phyloP scores from a whole-genome alignment of 2,888 invertebrate genomes.

The Dasysyrphus albostriatus region DNA sequence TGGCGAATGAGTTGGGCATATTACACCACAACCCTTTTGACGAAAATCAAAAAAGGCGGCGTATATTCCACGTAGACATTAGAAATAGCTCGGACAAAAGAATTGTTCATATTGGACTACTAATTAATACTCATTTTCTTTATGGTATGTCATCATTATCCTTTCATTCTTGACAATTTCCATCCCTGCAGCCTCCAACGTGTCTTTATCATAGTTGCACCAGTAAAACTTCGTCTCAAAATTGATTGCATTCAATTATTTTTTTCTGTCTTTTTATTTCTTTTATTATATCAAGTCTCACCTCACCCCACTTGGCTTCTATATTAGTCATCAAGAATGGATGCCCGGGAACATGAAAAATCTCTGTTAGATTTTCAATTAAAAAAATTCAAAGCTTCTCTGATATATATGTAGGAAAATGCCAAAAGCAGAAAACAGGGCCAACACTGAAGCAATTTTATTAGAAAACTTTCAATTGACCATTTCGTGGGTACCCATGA shows the following conservation, averaged over 20 bases:
- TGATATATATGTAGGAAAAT: background rate
- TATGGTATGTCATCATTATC: too few relatives aligned
- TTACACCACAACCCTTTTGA: too few relatives aligned
- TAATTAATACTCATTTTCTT: too few relatives aligned
- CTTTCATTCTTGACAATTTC: background rate
- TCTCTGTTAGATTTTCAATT: slow-evolving; percentile 62
- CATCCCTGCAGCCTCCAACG: background rate
- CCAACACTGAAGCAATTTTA: slow-evolving; percentile 50
- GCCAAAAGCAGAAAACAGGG: slow-evolving; percentile 41
- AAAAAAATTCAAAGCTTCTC: slow-evolving; percentile 53
- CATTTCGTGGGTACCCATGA: background rate
- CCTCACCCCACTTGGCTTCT: background rate
- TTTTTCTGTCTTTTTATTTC: slow-evolving; percentile 33
- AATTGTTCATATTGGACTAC: too few relatives aligned
- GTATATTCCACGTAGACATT: too few relatives aligned
- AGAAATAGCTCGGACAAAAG: too few relatives aligned
- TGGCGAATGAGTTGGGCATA: too few relatives aligned
- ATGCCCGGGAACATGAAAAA: slow-evolving; percentile 20
- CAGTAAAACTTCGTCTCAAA: background rate
- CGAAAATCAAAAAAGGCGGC: too few relatives aligned
- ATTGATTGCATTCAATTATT: slow-evolving; percentile 66
- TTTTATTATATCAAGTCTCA: slow-evolving; percentile 6
- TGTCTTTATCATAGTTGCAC: background rate
- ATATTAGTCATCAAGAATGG: slow-evolving; percentile 21
- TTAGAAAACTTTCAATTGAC: slow-evolving; percentile 59